Evolutionary conservation across 2,113 vertebrate species (phyloP).

Genomic region (Forbesichthys papilliferus): DNA sequence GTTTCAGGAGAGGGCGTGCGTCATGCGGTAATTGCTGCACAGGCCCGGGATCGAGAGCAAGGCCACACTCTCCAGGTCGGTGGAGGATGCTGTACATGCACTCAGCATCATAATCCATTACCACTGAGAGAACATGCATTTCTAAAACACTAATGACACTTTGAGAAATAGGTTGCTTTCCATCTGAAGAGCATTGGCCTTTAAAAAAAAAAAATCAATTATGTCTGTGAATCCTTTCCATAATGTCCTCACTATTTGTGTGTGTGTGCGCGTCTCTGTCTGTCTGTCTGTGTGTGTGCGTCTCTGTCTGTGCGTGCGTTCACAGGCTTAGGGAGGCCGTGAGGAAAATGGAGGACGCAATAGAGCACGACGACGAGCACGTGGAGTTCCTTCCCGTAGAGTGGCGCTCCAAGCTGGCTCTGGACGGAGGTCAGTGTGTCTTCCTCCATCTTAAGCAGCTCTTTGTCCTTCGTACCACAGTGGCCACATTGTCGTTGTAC

Average conservation of each 20-base stretch:
- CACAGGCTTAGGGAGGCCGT: conserved; percentile 93
- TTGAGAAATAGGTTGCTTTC: neutral
- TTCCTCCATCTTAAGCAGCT: neutral
- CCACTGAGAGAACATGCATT: neutral
- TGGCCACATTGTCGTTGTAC: no score
- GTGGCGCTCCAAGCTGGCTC: conserved; percentile 93
- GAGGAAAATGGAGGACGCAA: conserved; percentile 93
- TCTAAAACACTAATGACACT: neutral
- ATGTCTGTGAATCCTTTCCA: neutral
- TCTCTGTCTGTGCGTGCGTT: conserved; percentile 16
- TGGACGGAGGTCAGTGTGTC: conserved; percentile 85
- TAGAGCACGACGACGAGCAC: conserved; percentile 84
- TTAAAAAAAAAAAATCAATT: neutral
- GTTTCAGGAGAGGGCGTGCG: no score
- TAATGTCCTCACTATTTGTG: neutral
- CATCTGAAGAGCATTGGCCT: neutral
- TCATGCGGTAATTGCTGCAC: no score
- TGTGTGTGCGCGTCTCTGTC: neutral
- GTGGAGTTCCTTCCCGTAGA: conserved; percentile 98
- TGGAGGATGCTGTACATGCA: no score
- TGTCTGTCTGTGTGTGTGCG: neutral
- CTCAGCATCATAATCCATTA: neutral
- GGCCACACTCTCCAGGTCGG: no score
- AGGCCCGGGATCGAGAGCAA: no score
- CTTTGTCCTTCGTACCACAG: neutral